Evolutionary conservation across 2,888 invertebrate genomes (phyloP).

Genomic region (Timema podura): DNA sequence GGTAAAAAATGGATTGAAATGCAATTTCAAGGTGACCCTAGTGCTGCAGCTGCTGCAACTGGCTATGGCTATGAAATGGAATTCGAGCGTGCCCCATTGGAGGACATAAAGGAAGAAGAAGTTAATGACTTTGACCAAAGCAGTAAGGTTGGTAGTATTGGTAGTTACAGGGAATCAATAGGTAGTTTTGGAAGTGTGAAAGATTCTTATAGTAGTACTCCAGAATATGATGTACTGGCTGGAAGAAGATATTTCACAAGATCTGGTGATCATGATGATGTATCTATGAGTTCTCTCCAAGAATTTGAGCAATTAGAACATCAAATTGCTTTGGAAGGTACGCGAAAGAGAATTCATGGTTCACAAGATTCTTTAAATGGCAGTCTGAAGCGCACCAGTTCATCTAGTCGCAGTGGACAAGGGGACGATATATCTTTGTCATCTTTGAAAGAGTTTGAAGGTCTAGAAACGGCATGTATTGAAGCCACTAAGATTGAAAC

Average conservation of each 20-base stretch:
- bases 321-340: constrained; percentile 74
- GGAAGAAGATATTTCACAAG: constrained; percentile 78
- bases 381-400: constrained; percentile 59
- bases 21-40: constrained; percentile 73
- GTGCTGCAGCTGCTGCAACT: constrained; percentile 54
- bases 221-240: constrained; percentile 83
- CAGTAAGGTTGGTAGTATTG: constrained; percentile 70
- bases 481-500: constrained; percentile 80
- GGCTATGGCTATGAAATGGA: constrained; percentile 70
- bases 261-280: constrained; percentile 84
- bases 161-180: constrained; percentile 63
- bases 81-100: constrained; percentile 75
- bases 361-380: constrained; percentile 81
- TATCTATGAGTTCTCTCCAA: constrained; percentile 87
- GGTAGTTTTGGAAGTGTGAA: constrained; percentile 78
- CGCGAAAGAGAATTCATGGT: constrained; percentile 59
- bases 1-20: constrained; percentile 87
- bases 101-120: constrained; percentile 92
- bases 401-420: constrained; percentile 64
- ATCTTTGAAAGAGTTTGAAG: constrained; percentile 90
- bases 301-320: constrained; percentile 91
- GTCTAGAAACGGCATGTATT: constrained; percentile 80
- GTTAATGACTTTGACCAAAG: constrained; percentile 78
- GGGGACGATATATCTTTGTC: constrained; percentile 83
- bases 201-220: constrained; percentile 86